Evolutionary conservation across 2,797 vertebrate species (phyloP).

Genomic region (Chloroceryle amazona): DNA sequence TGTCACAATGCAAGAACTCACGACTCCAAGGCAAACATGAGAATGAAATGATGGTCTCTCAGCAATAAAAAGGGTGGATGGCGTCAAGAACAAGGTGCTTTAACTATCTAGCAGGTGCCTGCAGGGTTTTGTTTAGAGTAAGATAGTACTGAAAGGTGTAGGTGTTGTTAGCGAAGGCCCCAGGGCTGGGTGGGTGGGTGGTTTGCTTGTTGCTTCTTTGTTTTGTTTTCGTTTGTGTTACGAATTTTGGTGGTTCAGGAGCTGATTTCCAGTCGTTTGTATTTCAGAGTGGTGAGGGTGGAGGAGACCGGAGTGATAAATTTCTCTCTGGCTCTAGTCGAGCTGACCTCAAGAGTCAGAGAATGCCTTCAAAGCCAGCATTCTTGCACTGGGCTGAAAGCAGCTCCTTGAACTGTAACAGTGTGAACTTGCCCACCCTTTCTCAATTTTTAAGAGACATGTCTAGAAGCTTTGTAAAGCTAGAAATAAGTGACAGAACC

Average conservation of each 20-base stretch:
- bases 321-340: neutral
- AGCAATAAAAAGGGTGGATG: no score
- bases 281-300: neutral
- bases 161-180: fast-evolving
- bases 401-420: fast-evolving
- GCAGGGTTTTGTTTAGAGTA: fast-evolving
- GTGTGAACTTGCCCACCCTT: fast-evolving
- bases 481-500: fast-evolving
- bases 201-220: neutral
- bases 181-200: neutral
- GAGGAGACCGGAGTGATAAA: neutral
- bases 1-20: no score
- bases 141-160: fast-evolving
- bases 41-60: no score
- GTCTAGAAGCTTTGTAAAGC: neutral
- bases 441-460: fast-evolving
- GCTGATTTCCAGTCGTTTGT: neutral
- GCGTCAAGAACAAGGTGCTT: neutral
- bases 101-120: no score
- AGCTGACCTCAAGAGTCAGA: fast-evolving
- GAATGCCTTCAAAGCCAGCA: fast-evolving
- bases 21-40: no score
- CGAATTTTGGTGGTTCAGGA: neutral
- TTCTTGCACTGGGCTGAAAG: fast-evolving
- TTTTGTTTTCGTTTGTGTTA: neutral